Percentiles rank a stretch among this genome's conserved stretches.
These are phyloP conservation scores for Hydraecia micacea DNA, from an alignment of 2,888 invertebrate species.

Conservation along the genomic window DNA sequence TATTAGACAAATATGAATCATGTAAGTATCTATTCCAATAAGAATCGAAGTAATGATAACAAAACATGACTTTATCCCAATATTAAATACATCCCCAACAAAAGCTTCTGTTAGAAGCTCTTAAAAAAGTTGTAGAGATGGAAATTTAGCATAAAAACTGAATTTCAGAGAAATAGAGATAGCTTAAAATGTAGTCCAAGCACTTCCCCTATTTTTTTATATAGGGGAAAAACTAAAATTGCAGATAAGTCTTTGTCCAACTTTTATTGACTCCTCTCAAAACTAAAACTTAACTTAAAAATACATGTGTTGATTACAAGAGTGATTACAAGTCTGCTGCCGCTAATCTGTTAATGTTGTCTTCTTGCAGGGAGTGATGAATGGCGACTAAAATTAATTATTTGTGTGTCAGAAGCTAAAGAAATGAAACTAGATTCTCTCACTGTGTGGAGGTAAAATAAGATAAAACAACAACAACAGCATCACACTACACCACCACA, in stretches of 20 bases:
- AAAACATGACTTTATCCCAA: neutral
- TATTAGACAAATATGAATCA: constrained; percentile 86
- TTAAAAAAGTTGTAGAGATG: neutral
- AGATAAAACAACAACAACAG: neutral
- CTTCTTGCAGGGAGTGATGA: constrained; percentile 83
- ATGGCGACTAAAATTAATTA: constrained; percentile 85
- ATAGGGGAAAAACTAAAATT: neutral
- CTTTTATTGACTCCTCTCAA: neutral
- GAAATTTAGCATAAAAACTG: neutral
- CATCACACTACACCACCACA: neutral
- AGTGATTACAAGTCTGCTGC: neutral
- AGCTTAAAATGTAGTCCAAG: neutral
- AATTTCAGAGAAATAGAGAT: neutral
- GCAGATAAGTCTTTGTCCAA: neutral
- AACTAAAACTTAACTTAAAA: neutral
- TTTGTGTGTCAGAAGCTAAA: constrained; percentile 79
- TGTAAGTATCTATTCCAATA: constrained; percentile 78
- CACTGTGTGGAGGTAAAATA: constrained; percentile 83
- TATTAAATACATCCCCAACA: neutral
- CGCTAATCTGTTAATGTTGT: neutral
- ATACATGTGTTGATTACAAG: neutral
- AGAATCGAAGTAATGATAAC: constrained; percentile 6
- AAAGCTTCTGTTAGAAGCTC: neutral
- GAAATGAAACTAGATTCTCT: constrained; percentile 77
- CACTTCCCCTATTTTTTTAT: neutral